Percentiles rank a stretch among this genome's conserved stretches.
phyloP scores from a whole-genome alignment of 2,888 invertebrate species.

The Agriotes lineatus region DNA sequence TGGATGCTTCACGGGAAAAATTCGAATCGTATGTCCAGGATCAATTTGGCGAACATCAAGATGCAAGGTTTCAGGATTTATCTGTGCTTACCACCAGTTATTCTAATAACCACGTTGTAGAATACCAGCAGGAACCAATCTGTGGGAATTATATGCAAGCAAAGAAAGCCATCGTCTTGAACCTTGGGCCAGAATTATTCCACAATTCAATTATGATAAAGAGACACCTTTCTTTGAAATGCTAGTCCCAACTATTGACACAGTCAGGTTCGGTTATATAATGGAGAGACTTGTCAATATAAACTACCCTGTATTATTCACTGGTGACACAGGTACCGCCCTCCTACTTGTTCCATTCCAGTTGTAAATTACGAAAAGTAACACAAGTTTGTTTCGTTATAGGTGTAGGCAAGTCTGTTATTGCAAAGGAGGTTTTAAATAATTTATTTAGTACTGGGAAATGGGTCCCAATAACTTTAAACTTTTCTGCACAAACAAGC shows the following conservation, averaged over 20 bases:
- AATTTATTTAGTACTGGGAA: constrained; percentile 71
- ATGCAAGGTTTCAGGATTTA: constrained; percentile 69
- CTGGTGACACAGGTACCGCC: constrained; percentile 91
- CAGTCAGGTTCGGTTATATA: constrained; percentile 86
- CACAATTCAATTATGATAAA: constrained; percentile 78
- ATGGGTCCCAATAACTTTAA: constrained; percentile 83
- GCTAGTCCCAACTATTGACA: constrained; percentile 91
- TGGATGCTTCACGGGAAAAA: constrained; percentile 75
- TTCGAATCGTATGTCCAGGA: constrained; percentile 79
- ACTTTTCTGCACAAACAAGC: constrained; percentile 93
- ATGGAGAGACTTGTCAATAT: constrained; percentile 80
- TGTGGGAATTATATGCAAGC: constrained; percentile 86
- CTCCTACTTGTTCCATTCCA: neutral
- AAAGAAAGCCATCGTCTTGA: constrained; percentile 78
- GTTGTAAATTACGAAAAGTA: too few relatives aligned
- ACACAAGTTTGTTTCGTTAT: constrained; percentile 42
- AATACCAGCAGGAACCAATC: constrained; percentile 75
- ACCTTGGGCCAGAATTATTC: constrained; percentile 83
- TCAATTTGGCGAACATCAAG: constrained; percentile 78
- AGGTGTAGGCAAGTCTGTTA: constrained; percentile 92
- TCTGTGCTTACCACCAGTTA: neutral
- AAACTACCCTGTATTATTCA: constrained; percentile 85
- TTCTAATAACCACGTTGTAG: constrained; percentile 63
- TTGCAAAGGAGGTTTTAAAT: constrained; percentile 81
- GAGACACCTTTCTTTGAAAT: constrained; percentile 88